These are phyloP conservation scores for Drosophila kanekoi DNA, from an alignment of 2,888 invertebrate genomes.

Conservation along the genomic window DNA sequence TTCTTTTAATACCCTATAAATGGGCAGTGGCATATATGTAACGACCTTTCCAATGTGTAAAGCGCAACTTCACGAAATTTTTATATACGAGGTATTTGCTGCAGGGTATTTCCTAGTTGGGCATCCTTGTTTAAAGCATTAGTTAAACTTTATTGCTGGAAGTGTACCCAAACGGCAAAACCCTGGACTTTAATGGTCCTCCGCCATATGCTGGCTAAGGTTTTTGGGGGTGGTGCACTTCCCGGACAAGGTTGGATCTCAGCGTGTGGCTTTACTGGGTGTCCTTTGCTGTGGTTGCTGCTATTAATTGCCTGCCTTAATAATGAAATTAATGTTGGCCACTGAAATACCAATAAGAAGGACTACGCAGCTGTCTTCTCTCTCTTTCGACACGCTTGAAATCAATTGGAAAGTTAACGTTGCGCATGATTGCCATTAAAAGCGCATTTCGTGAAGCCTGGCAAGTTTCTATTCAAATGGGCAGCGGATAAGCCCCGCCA, in stretches of 20 bases:
- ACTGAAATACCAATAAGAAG: slow-evolving; percentile 1
- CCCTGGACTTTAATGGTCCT: slow-evolving; percentile 12
- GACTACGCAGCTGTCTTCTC: not conserved
- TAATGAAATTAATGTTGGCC: slow-evolving; percentile 60
- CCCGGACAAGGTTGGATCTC: slow-evolving; percentile 23
- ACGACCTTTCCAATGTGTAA: not conserved
- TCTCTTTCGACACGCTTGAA: slow-evolving; percentile 23
- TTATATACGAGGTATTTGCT: too few relatives aligned
- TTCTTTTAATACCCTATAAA: slow-evolving; percentile 42
- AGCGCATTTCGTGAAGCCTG: slow-evolving; percentile 27
- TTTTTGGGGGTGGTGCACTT: slow-evolving; percentile 4
- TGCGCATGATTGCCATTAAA: slow-evolving; percentile 71
- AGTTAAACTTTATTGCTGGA: slow-evolving; percentile 3
- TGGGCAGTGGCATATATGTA: not conserved
- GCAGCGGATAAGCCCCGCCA: slow-evolving; percentile 4
- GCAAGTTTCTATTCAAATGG: slow-evolving; percentile 32
- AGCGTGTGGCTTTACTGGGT: slow-evolving; percentile 33
- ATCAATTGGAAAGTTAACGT: slow-evolving; percentile 69
- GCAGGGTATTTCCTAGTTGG: not conserved
- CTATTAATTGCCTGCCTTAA: slow-evolving; percentile 70
- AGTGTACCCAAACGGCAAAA: not conserved
- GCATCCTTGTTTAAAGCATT: not conserved
- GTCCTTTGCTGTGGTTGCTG: slow-evolving; percentile 47
- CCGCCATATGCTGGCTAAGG: slow-evolving; percentile 21
- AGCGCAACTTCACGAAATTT: too few relatives aligned